These are phyloP conservation scores for Clarias platycephalus DNA, from an alignment of 2,797 vertebrate genomes.

Conservation along the genomic window DNA sequence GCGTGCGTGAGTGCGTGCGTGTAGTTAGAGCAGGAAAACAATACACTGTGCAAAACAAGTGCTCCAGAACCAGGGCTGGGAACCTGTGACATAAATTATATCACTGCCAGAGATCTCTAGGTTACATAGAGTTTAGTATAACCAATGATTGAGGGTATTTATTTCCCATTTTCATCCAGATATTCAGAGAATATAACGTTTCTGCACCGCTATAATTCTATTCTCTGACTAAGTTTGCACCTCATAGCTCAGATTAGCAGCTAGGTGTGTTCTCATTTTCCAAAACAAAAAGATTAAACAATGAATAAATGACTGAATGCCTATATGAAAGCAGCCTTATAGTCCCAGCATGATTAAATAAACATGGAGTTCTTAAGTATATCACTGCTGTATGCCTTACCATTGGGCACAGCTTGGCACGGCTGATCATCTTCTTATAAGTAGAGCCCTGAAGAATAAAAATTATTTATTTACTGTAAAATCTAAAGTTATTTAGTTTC, in stretches of 20 bases:
- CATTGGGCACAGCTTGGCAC: constrained; percentile 81
- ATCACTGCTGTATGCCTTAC: constrained; percentile 67
- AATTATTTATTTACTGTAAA: constrained; percentile 28
- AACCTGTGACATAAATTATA: background rate
- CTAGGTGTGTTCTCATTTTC: background rate
- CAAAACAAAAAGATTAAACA: background rate
- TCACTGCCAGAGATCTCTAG: too few relatives aligned
- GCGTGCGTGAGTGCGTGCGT: background rate
- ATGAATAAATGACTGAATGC: background rate
- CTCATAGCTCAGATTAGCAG: background rate
- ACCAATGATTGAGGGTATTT: background rate
- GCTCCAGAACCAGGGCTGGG: background rate
- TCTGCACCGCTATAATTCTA: background rate
- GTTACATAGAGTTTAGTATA: background rate
- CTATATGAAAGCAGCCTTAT: background rate
- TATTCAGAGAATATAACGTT: background rate
- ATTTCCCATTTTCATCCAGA: background rate
- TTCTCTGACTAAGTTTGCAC: background rate
- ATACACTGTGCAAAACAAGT: background rate
- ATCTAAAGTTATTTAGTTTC: background rate
- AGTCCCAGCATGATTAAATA: background rate
- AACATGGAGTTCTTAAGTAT: background rate
- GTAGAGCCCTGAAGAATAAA: constrained; percentile 73
- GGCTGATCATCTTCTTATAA: constrained; percentile 81
- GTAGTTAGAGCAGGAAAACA: background rate